Conservation (phyloP, 2,113 vertebrate genomes). For the Tyto alba region DNA sequence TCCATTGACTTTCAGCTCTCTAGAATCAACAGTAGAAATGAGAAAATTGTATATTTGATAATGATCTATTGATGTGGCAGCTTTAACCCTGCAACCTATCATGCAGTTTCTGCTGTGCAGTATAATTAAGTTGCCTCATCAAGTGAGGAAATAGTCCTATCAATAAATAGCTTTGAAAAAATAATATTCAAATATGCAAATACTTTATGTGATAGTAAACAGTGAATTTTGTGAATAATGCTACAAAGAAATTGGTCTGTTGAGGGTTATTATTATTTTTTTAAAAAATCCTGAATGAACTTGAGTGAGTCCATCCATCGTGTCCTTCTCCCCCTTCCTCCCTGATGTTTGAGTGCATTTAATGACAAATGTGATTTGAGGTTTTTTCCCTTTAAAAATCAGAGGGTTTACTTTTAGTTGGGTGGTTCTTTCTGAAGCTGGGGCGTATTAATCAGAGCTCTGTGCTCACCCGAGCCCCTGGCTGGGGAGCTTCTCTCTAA, state of each 20-base stretch:
- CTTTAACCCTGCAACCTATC: background rate
- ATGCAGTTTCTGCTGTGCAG: background rate
- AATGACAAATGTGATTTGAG: background rate
- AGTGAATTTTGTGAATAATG: background rate
- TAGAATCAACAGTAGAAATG: background rate
- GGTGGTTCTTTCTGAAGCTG: background rate
- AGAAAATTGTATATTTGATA: conserved; percentile 10
- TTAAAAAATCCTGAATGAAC: background rate
- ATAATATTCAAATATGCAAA: background rate
- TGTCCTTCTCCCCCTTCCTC: accelerated
- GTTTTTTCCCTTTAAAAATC: background rate
- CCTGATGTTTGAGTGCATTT: background rate
- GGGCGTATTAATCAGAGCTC: background rate
- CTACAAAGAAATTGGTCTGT: background rate
- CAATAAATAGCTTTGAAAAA: background rate
- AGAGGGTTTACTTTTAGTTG: background rate
- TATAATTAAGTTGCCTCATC: conserved; percentile 32
- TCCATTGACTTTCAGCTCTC: background rate
- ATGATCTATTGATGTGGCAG: conserved; percentile 10
- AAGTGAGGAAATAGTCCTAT: background rate
- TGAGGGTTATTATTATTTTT: background rate
- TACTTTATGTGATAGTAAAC: background rate
- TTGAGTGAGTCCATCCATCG: accelerated
- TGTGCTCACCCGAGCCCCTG: background rate
- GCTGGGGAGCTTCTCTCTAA: background rate